These are phyloP conservation scores for Dysidea cf. avara DNA, from an alignment of 37 sponge, comb jelly and placozoan species.

Conservation along the genomic window DNA sequence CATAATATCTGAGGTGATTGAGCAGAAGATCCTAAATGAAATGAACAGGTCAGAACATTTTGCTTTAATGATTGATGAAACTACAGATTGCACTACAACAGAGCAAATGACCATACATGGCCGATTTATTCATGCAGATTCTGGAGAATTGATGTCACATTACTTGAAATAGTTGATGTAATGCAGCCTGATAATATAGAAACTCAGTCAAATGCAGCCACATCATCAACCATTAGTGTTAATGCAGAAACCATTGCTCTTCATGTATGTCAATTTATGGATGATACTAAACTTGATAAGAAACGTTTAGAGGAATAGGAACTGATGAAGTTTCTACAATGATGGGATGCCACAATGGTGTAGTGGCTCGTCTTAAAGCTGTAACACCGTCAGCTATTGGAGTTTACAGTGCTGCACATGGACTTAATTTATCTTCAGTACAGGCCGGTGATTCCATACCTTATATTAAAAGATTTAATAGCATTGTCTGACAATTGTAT, in stretches of 20 bases:
- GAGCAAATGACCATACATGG: constrained; percentile 36
- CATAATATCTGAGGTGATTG: constrained; percentile 15
- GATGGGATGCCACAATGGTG: background rate
- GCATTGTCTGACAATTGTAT: constrained; percentile 32
- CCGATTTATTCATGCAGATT: background rate
- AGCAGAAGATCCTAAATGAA: background rate
- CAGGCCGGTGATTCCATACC: constrained; percentile 41
- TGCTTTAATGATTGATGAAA: constrained; percentile 26
- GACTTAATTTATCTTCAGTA: background rate
- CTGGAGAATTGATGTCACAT: constrained; percentile 23
- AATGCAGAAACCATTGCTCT: constrained; percentile 10
- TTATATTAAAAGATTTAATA: constrained; percentile 45
- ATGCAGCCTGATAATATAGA: too few relatives aligned
- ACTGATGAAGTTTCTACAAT: background rate
- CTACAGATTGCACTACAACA: constrained; percentile 45
- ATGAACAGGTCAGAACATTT: constrained; percentile 27
- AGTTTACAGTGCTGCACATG: constrained; percentile 2
- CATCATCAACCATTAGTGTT: constrained; percentile 16
- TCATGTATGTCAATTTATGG: background rate
- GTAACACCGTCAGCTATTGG: background rate
- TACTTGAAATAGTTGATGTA: constrained; percentile 37
- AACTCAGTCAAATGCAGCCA: background rate
- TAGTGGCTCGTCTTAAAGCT: background rate
- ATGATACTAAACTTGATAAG: background rate
- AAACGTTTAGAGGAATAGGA: background rate